These are phyloP conservation scores for Parazoanthus darwini DNA, from an alignment of 92 coral and sea anemone genomes.

Conservation along the genomic window DNA sequence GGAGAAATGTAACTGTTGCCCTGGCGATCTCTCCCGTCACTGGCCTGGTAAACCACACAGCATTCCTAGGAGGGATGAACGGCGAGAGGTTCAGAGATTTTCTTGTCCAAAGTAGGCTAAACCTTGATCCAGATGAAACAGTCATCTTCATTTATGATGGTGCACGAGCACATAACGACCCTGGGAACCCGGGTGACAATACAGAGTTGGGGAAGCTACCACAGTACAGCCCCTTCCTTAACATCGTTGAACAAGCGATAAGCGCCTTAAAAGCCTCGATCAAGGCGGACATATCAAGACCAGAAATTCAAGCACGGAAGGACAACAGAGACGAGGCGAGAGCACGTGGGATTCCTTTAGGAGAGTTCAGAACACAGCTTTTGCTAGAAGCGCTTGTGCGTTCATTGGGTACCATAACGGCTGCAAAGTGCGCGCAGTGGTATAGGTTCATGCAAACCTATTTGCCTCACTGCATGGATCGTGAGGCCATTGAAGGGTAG, in stretches of 20 bases:
- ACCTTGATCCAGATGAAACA: slow-evolving; percentile 25
- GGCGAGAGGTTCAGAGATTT: slow-evolving; percentile 21
- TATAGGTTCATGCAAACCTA: slow-evolving; percentile 13
- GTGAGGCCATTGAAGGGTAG: slow-evolving; percentile 16
- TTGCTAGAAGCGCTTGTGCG: slow-evolving; percentile 25
- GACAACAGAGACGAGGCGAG: slow-evolving; percentile 43
- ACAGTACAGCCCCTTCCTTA: slow-evolving; percentile 50
- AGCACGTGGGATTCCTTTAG: slow-evolving; percentile 34
- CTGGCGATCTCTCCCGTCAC: slow-evolving; percentile 17
- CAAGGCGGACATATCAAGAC: slow-evolving; percentile 47
- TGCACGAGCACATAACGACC: slow-evolving; percentile 19
- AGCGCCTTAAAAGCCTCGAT: slow-evolving; percentile 52
- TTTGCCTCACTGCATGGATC: background rate
- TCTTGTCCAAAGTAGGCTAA: slow-evolving; percentile 27
- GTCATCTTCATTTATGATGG: slow-evolving; percentile 24
- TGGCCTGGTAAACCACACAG: slow-evolving; percentile 25
- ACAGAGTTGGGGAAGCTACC: slow-evolving; percentile 23
- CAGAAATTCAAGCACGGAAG: slow-evolving; percentile 50
- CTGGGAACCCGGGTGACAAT: slow-evolving; percentile 3
- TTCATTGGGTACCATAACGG: slow-evolving; percentile 11
- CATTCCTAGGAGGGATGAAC: slow-evolving; percentile 21
- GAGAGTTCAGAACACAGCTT: slow-evolving; percentile 25
- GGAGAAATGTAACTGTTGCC: slow-evolving; percentile 10
- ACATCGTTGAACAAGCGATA: too few relatives aligned
- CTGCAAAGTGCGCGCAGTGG: slow-evolving; percentile 18